phyloP scores from a whole-genome alignment of 2,888 invertebrate species.

The Allacma fusca region DNA sequence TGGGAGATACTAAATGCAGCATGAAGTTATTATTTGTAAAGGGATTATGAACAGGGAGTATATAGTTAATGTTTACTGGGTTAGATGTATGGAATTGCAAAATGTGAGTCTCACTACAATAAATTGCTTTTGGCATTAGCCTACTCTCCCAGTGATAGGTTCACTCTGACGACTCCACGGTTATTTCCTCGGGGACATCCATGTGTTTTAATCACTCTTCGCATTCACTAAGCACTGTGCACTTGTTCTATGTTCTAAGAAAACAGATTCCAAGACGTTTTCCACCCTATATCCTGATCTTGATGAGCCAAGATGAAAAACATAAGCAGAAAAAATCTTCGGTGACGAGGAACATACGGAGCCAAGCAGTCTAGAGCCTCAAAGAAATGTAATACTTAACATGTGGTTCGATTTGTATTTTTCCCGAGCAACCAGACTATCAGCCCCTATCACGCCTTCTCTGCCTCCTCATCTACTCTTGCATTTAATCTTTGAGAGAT shows the following conservation, averaged over 20 bases:
- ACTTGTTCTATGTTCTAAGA: not conserved
- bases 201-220: not conserved
- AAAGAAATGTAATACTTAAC: constrained; percentile 22
- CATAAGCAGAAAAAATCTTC: not conserved
- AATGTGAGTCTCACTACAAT: too few relatives aligned
- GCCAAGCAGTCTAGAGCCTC: constrained; percentile 36
- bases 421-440: constrained; percentile 25
- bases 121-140: too few relatives aligned
- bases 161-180: too few relatives aligned
- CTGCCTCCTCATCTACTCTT: constrained; percentile 8
- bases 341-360: constrained; percentile 19
- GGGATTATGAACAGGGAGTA: too few relatives aligned
- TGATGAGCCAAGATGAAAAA: not conserved
- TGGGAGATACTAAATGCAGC: too few relatives aligned
- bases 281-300: not conserved
- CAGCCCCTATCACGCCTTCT: constrained; percentile 31
- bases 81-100: too few relatives aligned
- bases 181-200: too few relatives aligned
- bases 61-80: too few relatives aligned
- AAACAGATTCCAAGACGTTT: not conserved
- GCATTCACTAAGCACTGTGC: not conserved
- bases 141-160: too few relatives aligned
- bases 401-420: constrained; percentile 24
- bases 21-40: too few relatives aligned
- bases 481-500: constrained; percentile 40